Base-by-base conservation (phyloP, 2,113 vertebrate genomes). In the Raphicerus campestris region DNA sequence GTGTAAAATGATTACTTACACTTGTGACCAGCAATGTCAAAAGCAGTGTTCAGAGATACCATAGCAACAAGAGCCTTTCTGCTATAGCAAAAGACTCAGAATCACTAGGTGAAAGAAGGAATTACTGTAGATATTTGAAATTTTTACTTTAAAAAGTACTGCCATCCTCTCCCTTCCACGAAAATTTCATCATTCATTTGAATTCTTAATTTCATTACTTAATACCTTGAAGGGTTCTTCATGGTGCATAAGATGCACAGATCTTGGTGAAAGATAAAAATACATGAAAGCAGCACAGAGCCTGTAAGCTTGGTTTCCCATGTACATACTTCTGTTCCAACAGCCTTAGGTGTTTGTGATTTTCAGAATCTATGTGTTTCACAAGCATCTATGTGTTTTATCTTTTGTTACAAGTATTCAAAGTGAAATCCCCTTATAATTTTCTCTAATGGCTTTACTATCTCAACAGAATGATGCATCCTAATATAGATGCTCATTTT, bases 381-480 rank as follows among this genome's bases (percentile, higher is more conserved):
- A 42, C 22, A 80, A 55, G 82, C 13, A 9, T 5, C 24, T 58
- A 26, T 11, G 24, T 58, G 56, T 26, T 49, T 78, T 19, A 66
- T 16, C 20, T 55, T 97, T 45, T 3, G 61, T 0, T 13, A 42
- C 87, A 93, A 39, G 11, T 11, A 20, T 11, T 42, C 49, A 91
- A 77, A 84, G 58, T 7, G 8, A 53, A 66, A 14, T 81, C 85
- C 95, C 89, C 93, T 94, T 73, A 95, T 73, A 87, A 95, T 58
- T 30, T 15, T 30, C 26, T 77, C 53, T 87, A 51, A 84, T 19
- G 45, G 32, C 22, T 47, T 92, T 47, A 70, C 17, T 32, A 91
- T 61, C 70, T 96, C 55, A 89, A 63, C 13, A 78, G 32, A 63
- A 5, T 2, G 32, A 94, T 66, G 61, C 30, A 77, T 85, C 55